A percentile compares a stretch with the other conserved stretches of the same genome.
Conservation (phyloP, 2,113 vertebrate genomes). For the Sander lucioperca region DNA sequence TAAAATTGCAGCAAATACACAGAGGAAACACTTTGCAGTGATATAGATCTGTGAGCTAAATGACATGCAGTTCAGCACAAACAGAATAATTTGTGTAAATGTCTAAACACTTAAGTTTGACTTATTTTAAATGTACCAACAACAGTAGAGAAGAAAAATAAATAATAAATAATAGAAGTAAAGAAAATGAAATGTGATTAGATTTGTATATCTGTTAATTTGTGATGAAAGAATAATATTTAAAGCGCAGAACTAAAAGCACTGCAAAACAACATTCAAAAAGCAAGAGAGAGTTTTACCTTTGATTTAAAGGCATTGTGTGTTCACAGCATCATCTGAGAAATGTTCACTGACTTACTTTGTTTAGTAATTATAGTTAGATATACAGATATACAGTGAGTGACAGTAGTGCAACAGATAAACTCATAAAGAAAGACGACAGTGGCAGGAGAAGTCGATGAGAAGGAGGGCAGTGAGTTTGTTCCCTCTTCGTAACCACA, state of each 20-base stretch:
- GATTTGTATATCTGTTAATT: neutral
- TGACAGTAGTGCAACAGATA: neutral
- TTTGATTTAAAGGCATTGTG: neutral
- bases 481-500: slow-evolving; percentile 33
- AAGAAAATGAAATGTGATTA: neutral
- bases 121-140: neutral
- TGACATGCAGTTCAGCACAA: neutral
- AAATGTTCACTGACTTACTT: neutral
- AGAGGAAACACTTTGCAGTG: neutral
- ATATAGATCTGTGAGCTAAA: neutral
- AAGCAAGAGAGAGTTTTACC: neutral
- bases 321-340: neutral
- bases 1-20: neutral
- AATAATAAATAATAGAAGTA: too few species aligned
- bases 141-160: too few species aligned
- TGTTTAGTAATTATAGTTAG: neutral
- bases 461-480: slow-evolving; percentile 40
- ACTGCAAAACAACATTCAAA: neutral
- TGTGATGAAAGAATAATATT: neutral
- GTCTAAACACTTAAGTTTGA: neutral
- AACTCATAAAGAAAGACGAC: neutral
- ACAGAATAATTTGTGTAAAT: neutral
- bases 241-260: neutral
- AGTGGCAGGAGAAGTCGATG: neutral
- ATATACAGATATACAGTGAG: neutral